Evolutionary conservation across 2,113 vertebrate species (phyloP).

Genomic region (Anolis sagrei): DNA sequence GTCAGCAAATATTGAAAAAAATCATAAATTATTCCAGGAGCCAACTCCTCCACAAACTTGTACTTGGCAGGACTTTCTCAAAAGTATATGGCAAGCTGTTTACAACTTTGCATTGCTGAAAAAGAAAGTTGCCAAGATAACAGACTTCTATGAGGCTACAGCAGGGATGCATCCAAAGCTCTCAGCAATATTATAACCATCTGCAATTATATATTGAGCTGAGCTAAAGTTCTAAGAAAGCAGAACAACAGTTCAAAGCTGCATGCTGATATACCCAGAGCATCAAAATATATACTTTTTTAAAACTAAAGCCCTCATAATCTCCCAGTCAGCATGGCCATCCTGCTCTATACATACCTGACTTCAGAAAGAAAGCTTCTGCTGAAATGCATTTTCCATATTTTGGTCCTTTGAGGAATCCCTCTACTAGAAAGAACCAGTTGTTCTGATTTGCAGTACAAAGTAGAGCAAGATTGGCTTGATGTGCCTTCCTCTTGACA

Average conservation of each 20-base stretch:
- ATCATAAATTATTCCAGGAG: constrained; percentile 8
- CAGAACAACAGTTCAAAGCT: not conserved
- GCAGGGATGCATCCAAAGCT: not conserved
- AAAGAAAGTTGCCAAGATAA: not conserved
- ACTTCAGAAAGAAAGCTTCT: not conserved
- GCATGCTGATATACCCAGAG: not conserved
- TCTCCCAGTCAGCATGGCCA: no score
- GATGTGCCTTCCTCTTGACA: no score
- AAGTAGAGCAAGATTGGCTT: no score
- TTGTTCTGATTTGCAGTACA: no score
- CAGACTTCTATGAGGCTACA: not conserved
- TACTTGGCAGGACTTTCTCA: constrained; percentile 2
- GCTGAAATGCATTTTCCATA: not conserved
- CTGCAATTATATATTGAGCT: not conserved
- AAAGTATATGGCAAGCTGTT: constrained; percentile 9
- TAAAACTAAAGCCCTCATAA: no score
- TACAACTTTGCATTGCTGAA: constrained; percentile 2
- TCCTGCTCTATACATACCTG: no score
- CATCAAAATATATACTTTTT: no score
- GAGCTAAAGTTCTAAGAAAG: not conserved
- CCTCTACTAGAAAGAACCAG: not conserved
- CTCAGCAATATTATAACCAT: not conserved
- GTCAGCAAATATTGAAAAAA: constrained; percentile 26
- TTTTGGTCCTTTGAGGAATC: not conserved
- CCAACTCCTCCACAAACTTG: constrained; percentile 8